Percentiles rank a stretch among this genome's conserved stretches.
Conservation (phyloP, 1,140 invertebrate species). For the Triops cancriformis region DNA sequence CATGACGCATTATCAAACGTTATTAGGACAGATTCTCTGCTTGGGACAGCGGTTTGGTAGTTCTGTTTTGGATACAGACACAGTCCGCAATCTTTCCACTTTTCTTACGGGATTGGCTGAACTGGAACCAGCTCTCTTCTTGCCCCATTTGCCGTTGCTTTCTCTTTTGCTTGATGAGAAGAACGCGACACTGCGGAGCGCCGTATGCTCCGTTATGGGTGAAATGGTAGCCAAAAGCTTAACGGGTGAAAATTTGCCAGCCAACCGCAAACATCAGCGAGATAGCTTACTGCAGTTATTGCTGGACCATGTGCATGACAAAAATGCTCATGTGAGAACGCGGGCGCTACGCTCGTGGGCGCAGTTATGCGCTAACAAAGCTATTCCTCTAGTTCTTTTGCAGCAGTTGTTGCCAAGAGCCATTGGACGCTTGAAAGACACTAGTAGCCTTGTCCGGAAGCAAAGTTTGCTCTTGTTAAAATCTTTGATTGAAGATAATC, state of each 20-base stretch:
- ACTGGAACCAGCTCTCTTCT: constrained; percentile 52
- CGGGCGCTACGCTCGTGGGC: constrained; percentile 66
- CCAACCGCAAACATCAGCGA: constrained; percentile 53
- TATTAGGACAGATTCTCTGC: constrained; percentile 60
- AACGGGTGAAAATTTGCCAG: constrained; percentile 56
- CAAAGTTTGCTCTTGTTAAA: constrained; percentile 65
- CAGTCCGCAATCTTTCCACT: constrained; percentile 51
- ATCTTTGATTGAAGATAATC: constrained; percentile 65
- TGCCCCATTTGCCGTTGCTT: constrained; percentile 51
- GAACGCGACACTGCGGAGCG: constrained; percentile 70
- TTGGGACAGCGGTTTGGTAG: constrained; percentile 53
- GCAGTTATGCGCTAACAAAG: constrained; percentile 57
- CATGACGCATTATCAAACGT: constrained; percentile 51
- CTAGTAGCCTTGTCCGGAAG: constrained; percentile 65
- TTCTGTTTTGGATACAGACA: constrained; percentile 44
- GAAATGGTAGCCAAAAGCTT: constrained; percentile 56
- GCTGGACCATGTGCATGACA: constrained; percentile 71
- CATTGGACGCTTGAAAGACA: constrained; percentile 63
- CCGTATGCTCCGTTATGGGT: constrained; percentile 66
- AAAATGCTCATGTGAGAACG: constrained; percentile 70
- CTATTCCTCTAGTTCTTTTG: constrained; percentile 58
- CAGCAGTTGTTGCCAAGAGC: constrained; percentile 52
- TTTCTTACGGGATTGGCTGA: constrained; percentile 63
- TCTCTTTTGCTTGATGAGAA: constrained; percentile 50
- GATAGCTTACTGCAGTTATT: constrained; percentile 63